Base-by-base conservation (phyloP, 1,140 invertebrate genomes). In the Temnothorax longispinosus region DNA sequence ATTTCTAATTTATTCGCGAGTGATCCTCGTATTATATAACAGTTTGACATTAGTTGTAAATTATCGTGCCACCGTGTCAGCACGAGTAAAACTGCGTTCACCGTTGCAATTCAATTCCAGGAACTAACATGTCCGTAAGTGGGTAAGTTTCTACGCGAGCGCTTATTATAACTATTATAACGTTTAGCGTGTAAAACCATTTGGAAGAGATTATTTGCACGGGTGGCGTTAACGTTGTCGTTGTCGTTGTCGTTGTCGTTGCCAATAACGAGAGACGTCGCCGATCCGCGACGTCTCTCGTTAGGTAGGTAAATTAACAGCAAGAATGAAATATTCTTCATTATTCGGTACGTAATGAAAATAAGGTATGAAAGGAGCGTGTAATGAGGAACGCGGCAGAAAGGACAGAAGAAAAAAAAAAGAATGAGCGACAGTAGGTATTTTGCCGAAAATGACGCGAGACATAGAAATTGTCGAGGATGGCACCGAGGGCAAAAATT, bases 271-370 rank as follows among this genome's bases (percentile, higher is more conserved):
- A 80, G 32, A 67, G n/a, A n/a, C 11, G 18, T 21, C 21, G 32
- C 44, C 32, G 41, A 13, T 50, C 5, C 67, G 38, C 52, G 21
- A 21, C 21, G 21, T 21, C 21, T 21, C 21, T n/a, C 27, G 50
- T 74, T 50, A 65, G n/a, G 13, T 38, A n/a, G 15, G 50, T 32
- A 52, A 86, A 89, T 89, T 78, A 80, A 15, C 13, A 47, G 38
- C 18, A 76, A 21, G 27, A 35, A 69, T 47, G 56, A 85, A 69
- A 62, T 85, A 69, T 89, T 80, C 75, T 87, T 87, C 74, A 89
- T 89, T 90, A 82, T n/a, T 21, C 18, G 7, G 18, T 3, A 11
- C 4, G 21, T 52, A 54, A 52, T 32, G 77, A 1, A 58, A 60
- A 18, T 11, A 15, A 76, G 71, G 75, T 50, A 72, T 54, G 54